Evolutionary conservation across 2,888 invertebrate genomes (phyloP).

Genomic region (Linnaemya tessellans): DNA sequence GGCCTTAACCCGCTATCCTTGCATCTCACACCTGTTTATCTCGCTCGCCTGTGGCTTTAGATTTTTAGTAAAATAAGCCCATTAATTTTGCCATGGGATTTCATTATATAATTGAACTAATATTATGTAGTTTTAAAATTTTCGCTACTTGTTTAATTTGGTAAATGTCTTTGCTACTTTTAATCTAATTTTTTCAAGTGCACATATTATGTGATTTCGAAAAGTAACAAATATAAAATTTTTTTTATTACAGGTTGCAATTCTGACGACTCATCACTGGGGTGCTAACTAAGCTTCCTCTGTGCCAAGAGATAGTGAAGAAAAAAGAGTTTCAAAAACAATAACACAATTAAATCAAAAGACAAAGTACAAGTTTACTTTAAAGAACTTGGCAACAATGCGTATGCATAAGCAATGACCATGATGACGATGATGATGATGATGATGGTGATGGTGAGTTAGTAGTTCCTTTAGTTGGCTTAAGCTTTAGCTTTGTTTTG

Average conservation of each 20-base stretch:
- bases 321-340: not conserved
- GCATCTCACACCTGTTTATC: too few species aligned
- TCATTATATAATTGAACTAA: too few species aligned
- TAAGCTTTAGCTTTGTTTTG: conserved; percentile 28
- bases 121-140: too few species aligned
- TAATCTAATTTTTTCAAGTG: too few species aligned
- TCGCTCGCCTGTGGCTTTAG: too few species aligned
- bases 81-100: too few species aligned
- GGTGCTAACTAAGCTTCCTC: conserved; percentile 17
- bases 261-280: not conserved
- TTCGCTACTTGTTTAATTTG: too few species aligned
- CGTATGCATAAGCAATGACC: conserved; percentile 64
- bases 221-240: not conserved
- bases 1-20: too few species aligned
- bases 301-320: not conserved
- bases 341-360: conserved; percentile 50
- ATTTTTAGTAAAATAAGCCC: too few species aligned
- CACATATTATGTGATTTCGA: too few species aligned
- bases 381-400: conserved; percentile 58
- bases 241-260: not conserved
- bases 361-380: conserved; percentile 53
- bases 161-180: too few species aligned
- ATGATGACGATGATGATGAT: conserved; percentile 39
- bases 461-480: conserved; percentile 44
- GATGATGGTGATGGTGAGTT: conserved; percentile 13